These are phyloP conservation scores for Cydia splendana DNA, from an alignment of 1,140 invertebrate species.

Conservation along the genomic window DNA sequence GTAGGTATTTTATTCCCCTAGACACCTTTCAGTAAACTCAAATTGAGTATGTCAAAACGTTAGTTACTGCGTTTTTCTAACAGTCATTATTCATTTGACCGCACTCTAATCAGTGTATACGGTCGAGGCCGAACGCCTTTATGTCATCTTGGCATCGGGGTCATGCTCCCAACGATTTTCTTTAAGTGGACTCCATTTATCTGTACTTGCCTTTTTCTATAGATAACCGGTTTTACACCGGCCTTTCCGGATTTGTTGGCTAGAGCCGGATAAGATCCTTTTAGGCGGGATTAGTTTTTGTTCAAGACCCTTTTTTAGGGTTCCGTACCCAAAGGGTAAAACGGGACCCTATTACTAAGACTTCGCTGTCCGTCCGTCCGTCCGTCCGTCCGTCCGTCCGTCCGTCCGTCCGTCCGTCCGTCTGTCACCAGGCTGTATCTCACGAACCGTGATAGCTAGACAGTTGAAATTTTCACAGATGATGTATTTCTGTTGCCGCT, in stretches of 20 bases:
- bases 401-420: too few species aligned
- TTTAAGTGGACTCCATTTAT: slow-evolving; percentile 31
- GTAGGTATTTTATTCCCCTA: too few species aligned
- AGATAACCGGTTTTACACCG: slow-evolving; percentile 22
- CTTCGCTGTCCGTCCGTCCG: too few species aligned
- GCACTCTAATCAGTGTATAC: slow-evolving; percentile 7
- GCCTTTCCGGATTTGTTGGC: slow-evolving; percentile 28
- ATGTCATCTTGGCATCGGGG: slow-evolving; percentile 15
- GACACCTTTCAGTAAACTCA: too few species aligned
- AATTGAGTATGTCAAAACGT: neutral
- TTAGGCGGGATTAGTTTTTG: slow-evolving; percentile 29
- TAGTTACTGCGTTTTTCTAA: neutral
- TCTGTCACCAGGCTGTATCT: too few species aligned
- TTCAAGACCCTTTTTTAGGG: slow-evolving; percentile 22
- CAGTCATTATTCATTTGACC: neutral
- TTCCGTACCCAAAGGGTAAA: too few species aligned
- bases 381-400: too few species aligned
- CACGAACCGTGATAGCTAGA: too few species aligned
- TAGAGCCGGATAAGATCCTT: slow-evolving; percentile 29
- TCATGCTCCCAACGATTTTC: slow-evolving; percentile 25
- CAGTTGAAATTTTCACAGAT: too few species aligned
- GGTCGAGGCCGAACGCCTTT: slow-evolving; percentile 14
- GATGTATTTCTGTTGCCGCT: too few species aligned
- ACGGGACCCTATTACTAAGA: too few species aligned
- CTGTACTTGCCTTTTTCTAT: slow-evolving; percentile 30